phyloP scores from a whole-genome alignment of 1,140 invertebrate genomes.

The Sinella curviseta region DNA sequence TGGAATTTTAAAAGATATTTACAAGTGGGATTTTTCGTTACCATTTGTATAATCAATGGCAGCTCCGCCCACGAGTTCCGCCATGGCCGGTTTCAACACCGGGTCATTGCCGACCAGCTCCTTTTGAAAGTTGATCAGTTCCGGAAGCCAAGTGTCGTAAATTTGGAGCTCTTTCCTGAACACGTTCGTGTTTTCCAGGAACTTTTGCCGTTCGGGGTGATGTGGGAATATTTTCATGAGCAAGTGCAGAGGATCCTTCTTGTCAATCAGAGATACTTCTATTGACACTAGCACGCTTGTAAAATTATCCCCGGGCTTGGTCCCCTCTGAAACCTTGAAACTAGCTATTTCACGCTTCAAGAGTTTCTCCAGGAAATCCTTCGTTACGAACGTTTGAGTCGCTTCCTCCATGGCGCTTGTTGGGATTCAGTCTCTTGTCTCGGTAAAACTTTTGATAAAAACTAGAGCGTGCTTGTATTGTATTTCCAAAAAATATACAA shows the following conservation, averaged over 20 bases:
- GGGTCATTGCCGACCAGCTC: not conserved
- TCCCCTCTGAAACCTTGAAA: not conserved
- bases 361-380: not conserved
- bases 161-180: conserved; percentile 34
- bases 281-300: not conserved
- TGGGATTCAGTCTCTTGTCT: too few relatives aligned
- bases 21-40: not conserved
- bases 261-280: not conserved
- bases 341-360: not conserved
- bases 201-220: conserved; percentile 28
- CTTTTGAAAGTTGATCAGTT: conserved; percentile 20
- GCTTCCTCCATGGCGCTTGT: too few relatives aligned
- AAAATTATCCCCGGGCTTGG: conserved; percentile 1
- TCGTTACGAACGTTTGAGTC: too few relatives aligned
- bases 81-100: conserved; percentile 16
- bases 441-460: too few relatives aligned
- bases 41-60: conserved; percentile 32
- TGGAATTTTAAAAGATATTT: too few relatives aligned
- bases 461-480: too few relatives aligned
- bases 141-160: conserved; percentile 29
- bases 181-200: conserved; percentile 30
- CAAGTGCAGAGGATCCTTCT: not conserved
- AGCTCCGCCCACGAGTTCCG: conserved; percentile 20
- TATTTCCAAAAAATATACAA: too few relatives aligned
- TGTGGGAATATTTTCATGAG: conserved; percentile 31